Percentiles rank a stretch among this genome's conserved stretches.
Conservation (phyloP, 2,797 vertebrate species). For the Gouania willdenowi region DNA sequence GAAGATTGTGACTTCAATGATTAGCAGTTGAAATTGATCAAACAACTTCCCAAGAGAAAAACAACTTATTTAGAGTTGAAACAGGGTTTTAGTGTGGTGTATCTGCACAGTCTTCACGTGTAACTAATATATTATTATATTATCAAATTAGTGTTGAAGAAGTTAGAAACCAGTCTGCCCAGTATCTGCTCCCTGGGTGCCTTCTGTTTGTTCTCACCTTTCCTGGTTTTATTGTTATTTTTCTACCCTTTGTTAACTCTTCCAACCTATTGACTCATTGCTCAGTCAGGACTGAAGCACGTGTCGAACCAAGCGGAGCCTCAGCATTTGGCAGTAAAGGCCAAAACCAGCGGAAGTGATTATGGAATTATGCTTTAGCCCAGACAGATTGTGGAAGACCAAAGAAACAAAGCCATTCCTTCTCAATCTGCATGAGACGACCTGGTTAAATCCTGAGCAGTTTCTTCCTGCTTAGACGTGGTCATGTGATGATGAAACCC, state of each 20-base stretch:
- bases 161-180: too few relatives aligned
- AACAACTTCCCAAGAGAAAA: too few relatives aligned
- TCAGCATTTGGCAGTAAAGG: conserved; percentile 13
- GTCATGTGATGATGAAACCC: conserved; percentile 2
- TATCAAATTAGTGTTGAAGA: too few relatives aligned
- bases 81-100: too few relatives aligned
- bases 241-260: too few relatives aligned
- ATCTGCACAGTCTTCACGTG: too few relatives aligned
- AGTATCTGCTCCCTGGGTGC: neutral
- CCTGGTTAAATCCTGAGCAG: conserved; percentile 14
- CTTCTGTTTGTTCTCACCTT: conserved; percentile 1
- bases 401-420: conserved; percentile 37
- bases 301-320: conserved; percentile 23
- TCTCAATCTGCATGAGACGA: conserved; percentile 30
- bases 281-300: conserved; percentile 9
- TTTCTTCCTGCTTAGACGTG: conserved; percentile 12
- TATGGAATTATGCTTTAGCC: conserved; percentile 30
- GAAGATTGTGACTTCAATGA: too few relatives aligned
- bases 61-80: too few relatives aligned
- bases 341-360: conserved; percentile 49
- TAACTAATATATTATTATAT: too few relatives aligned
- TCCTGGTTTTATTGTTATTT: too few relatives aligned
- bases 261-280: conserved; percentile 28
- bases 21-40: too few relatives aligned
- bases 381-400: conserved; percentile 40